Evolutionary conservation across 2,113 vertebrate genomes (phyloP), one percentile per base, ranked within the genome.

Genomic region (Catharus minimus): DNA sequence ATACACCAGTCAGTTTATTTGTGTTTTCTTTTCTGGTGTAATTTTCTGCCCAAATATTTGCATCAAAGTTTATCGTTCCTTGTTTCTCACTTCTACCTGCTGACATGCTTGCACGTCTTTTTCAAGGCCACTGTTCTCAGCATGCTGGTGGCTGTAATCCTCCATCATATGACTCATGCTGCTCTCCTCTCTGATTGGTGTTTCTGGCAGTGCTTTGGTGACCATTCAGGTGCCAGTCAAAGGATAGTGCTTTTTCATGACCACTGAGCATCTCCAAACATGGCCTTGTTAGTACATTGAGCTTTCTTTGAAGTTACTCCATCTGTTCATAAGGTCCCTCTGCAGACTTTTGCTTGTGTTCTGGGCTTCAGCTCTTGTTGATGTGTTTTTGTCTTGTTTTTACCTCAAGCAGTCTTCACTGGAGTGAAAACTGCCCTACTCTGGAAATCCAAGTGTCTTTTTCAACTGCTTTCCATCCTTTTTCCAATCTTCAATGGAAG

Each of bases 11-110:
- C 82, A 83, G 44, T 80, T 88, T 53, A 33, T 81, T 88, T 82
- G 33, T 49, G 38, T 61, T 88, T 88, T 85, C 62, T 86, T 77
- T 93, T 90, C 61, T 86, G 83, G 47, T 88, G 53, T 83, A 67
- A 71, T 86, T 82, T 80, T 39, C 79, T 89, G 64, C 57, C 47
- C 1, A 0, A 50, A 44, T 88, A 73, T 88, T 77, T 56, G 36
- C 2, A 0, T 92, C 77, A 32, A 33, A 81, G 58, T 74, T 94
- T 58, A 28, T 61, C 0, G 0, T 49, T 86, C 22, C 6, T 24
- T 22, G 0, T 91, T 80, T 41, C 33, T 56, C 33, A 13, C 20
- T 74, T 64, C 44, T 78, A 78, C 79, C 90, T 75, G 53, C 47
- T 19, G 39, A 62, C 0, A 0, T 26, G 39, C 74, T 77, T n/a